A percentile compares a stretch with the other conserved stretches of the same genome.
Conservation (phyloP, 2,797 vertebrate species). For the Melanotaenia maccullochi region DNA sequence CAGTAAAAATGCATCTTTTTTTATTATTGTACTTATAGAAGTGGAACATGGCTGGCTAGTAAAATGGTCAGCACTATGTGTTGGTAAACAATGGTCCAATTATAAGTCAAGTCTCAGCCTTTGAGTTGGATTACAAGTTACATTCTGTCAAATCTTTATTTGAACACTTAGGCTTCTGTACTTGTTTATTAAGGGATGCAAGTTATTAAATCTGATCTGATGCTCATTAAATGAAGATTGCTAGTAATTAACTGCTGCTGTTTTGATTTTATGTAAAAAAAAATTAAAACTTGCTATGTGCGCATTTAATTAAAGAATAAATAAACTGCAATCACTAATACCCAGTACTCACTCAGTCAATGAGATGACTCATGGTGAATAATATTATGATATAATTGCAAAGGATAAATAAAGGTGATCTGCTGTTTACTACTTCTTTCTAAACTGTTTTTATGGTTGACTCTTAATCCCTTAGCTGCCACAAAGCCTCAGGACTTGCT, state of each 20-base stretch:
- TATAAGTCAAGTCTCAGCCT: slow-evolving; percentile 53
- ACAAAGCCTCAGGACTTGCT: slow-evolving; percentile 45
- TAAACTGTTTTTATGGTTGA: slow-evolving; percentile 30
- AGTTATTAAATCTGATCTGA: slow-evolving; percentile 48
- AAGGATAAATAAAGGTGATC: slow-evolving; percentile 14
- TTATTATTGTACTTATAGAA: slow-evolving; percentile 42
- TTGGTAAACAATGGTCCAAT: slow-evolving; percentile 66
- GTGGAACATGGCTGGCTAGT: slow-evolving; percentile 48
- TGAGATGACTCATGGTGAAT: slow-evolving; percentile 37
- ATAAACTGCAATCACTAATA: slow-evolving; percentile 4
- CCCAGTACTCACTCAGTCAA: slow-evolving; percentile 5
- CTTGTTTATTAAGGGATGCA: slow-evolving; percentile 51
- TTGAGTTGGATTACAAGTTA: slow-evolving; percentile 20
- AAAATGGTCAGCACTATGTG: slow-evolving; percentile 40
- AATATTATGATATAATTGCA: slow-evolving; percentile 17
- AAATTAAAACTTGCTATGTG: slow-evolving; percentile 38
- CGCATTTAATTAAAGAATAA: slow-evolving; percentile 23
- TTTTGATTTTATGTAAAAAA: slow-evolving; percentile 42
- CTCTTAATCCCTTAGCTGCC: slow-evolving; percentile 49
- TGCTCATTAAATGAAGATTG: slow-evolving; percentile 57
- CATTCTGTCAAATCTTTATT: slow-evolving; percentile 53
- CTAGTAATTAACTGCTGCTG: slow-evolving; percentile 41
- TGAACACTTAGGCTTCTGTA: slow-evolving; percentile 15
- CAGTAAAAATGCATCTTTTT: slow-evolving; percentile 24
- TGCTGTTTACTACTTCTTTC: slow-evolving; percentile 20